Conservation (phyloP, 2,797 vertebrate genomes). For the Bryconaethiops microstoma region DNA sequence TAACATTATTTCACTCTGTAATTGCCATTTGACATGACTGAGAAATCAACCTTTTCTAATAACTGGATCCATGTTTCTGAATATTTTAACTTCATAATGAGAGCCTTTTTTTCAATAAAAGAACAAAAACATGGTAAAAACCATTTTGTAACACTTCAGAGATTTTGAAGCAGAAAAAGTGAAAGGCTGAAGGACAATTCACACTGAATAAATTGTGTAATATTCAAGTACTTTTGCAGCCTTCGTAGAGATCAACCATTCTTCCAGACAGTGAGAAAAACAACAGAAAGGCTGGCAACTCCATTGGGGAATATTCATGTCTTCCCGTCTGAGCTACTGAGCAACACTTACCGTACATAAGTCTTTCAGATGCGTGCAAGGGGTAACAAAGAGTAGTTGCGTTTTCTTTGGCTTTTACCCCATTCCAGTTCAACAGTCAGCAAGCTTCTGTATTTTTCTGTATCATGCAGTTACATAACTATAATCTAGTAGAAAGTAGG, state of each 20-base stretch:
- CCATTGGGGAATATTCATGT: slow-evolving; percentile 49
- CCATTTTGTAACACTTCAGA: background rate
- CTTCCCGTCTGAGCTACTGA: slow-evolving; percentile 47
- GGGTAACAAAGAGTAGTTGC: background rate
- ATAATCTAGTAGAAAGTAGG: background rate
- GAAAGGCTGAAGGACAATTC: slow-evolving; percentile 1
- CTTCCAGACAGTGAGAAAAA: slow-evolving; percentile 43
- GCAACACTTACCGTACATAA: slow-evolving; percentile 26
- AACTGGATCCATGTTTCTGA: background rate
- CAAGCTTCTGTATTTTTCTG: background rate
- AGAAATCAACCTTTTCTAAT: background rate
- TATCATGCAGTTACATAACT: background rate
- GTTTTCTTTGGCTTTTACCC: background rate
- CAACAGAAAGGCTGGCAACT: slow-evolving; percentile 29
- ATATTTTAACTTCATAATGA: background rate
- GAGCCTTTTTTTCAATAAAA: background rate
- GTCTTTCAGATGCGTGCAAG: slow-evolving; percentile 6
- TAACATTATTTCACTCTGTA: background rate
- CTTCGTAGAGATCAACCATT: slow-evolving; percentile 24
- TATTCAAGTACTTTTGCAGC: slow-evolving; percentile 48
- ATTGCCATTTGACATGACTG: background rate
- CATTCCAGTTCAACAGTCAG: background rate
- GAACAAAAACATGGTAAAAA: no score
- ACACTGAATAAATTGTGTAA: slow-evolving; percentile 39
- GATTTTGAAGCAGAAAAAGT: slow-evolving; percentile 20